Percentiles rank a stretch among this genome's conserved stretches.
These are phyloP conservation scores for Hypomesus transpacificus DNA, from an alignment of 2,113 vertebrate genomes.

Conservation along the genomic window DNA sequence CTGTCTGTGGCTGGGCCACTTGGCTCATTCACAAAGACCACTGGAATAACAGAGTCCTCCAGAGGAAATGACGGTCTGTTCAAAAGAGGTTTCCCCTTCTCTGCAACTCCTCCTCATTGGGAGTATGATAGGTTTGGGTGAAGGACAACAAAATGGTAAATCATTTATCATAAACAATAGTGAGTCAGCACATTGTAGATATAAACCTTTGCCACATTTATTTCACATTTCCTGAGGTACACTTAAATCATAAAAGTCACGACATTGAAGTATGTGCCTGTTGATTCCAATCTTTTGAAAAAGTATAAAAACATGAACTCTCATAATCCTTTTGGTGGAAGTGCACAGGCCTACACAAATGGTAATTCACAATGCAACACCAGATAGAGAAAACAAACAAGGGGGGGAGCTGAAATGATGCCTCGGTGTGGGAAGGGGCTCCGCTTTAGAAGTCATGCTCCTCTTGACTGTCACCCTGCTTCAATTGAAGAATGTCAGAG, in stretches of 20 bases:
- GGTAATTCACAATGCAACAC: neutral
- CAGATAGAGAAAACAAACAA: neutral
- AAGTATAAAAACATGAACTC: too few species aligned
- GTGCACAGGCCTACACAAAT: too few species aligned
- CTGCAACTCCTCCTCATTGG: constrained; percentile 37
- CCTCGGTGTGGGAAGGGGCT: neutral
- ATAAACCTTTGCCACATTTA: too few species aligned
- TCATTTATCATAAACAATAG: too few species aligned
- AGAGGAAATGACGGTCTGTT: constrained; percentile 72
- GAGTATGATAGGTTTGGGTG: constrained; percentile 29
- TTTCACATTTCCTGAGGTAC: too few species aligned
- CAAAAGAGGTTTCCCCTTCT: constrained; percentile 51
- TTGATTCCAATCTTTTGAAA: too few species aligned
- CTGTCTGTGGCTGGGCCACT: constrained; percentile 65
- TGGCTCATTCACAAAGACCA: constrained; percentile 68
- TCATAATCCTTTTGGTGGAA: too few species aligned
- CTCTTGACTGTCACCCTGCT: constrained; percentile 18
- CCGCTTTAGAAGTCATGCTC: neutral
- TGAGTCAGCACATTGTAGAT: too few species aligned
- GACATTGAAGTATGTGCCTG: too few species aligned
- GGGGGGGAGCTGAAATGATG: neutral
- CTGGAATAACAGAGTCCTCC: constrained; percentile 66
- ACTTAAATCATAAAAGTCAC: too few species aligned
- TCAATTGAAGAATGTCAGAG: constrained; percentile 33
- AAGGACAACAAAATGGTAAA: neutral